These are phyloP conservation scores for Bombyx mori DNA, from an alignment of 1,140 invertebrate species.

Conservation along the genomic window DNA sequence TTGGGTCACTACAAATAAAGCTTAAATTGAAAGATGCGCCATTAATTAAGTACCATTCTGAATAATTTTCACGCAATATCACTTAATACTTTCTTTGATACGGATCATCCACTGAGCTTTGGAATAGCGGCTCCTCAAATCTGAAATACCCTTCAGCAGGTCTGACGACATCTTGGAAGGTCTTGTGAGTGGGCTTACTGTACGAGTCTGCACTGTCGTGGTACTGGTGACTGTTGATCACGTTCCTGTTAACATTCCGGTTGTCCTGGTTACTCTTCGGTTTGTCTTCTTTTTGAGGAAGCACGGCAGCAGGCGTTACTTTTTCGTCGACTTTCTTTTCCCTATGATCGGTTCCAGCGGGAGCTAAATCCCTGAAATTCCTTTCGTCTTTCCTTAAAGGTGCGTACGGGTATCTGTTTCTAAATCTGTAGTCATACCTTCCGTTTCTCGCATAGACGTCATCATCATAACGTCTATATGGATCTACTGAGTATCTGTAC, in stretches of 20 bases:
- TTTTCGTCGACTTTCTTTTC: conserved; percentile 64
- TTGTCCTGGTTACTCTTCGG: conserved; percentile 27
- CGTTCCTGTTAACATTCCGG: conserved; percentile 43
- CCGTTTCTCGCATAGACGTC: conserved; percentile 51
- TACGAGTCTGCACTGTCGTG: conserved; percentile 46
- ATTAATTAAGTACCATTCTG: conserved; percentile 10
- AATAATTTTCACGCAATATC: conserved; percentile 19
- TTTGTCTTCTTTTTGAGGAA: conserved; percentile 59
- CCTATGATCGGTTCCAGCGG: conserved; percentile 47
- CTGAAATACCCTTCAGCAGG: conserved; percentile 53
- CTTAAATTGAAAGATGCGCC: conserved; percentile 10
- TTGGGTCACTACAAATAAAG: conserved; percentile 16
- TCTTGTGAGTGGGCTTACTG: conserved; percentile 47
- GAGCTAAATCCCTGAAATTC: conserved; percentile 57
- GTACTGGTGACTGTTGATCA: conserved; percentile 65
- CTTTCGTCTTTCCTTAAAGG: conserved; percentile 56
- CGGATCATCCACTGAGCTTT: conserved; percentile 53
- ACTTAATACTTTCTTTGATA: conserved; percentile 58
- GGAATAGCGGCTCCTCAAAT: conserved; percentile 63
- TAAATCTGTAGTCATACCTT: conserved; percentile 57
- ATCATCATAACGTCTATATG: conserved; percentile 58
- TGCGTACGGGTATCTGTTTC: conserved; percentile 51
- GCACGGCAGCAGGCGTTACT: conserved; percentile 51
- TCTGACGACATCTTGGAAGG: conserved; percentile 46
- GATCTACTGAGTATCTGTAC: conserved; percentile 55